Evolutionary conservation across 2,113 vertebrate genomes (phyloP).

Genomic region (Psammodynastes pulverulentus): DNA sequence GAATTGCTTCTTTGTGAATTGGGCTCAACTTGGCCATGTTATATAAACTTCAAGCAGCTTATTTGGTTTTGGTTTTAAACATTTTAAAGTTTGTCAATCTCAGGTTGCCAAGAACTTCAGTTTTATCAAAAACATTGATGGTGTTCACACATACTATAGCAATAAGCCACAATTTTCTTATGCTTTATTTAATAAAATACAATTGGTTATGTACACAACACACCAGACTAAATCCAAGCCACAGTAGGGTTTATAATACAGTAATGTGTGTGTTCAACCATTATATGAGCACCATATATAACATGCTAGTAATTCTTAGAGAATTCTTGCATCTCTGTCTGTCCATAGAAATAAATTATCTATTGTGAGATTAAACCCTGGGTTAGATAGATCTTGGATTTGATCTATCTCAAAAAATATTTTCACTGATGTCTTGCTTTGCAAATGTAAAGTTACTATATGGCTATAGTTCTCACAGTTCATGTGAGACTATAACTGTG

Average conservation of each 20-base stretch:
- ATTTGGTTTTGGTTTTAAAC: neutral
- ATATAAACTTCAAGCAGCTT: neutral
- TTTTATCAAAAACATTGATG: neutral
- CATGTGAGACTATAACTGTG: conserved; percentile 10
- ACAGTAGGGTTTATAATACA: neutral
- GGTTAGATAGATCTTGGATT: neutral
- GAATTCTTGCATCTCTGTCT: neutral
- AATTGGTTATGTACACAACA: neutral
- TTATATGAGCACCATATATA: neutral
- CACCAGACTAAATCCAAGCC: neutral
- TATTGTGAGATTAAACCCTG: neutral
- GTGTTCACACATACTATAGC: neutral
- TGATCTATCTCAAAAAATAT: conserved; percentile 38
- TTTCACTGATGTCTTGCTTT: conserved; percentile 62
- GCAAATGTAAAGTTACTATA: conserved; percentile 24
- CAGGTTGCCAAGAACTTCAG: neutral
- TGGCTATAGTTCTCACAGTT: rapidly evolving
- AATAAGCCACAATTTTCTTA: neutral
- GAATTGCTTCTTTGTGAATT: neutral
- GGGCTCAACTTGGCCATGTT: neutral
- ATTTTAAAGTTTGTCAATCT: neutral
- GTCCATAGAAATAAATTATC: neutral
- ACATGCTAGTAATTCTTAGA: neutral
- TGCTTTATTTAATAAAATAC: neutral
- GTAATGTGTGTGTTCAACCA: neutral